A percentile compares a stretch with the other conserved stretches of the same genome.
Evolutionary conservation across 2,888 invertebrate genomes (phyloP).

Genomic region (Andrena camellia): DNA sequence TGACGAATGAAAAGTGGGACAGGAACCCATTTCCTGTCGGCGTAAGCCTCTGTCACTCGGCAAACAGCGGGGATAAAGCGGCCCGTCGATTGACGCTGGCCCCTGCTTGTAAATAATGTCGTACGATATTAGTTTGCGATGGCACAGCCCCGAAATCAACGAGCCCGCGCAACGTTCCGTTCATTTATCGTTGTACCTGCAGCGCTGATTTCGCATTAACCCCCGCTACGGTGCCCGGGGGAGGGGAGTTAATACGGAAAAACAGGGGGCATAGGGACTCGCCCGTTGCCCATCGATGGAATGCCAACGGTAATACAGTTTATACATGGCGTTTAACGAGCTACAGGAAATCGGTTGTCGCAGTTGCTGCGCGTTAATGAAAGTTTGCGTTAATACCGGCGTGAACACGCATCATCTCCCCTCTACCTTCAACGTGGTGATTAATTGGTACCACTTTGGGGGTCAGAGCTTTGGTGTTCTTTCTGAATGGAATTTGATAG

Average conservation of each 20-base stretch:
- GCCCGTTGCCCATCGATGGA: neutral
- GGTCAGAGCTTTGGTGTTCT: too few relatives aligned
- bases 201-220: slow-evolving; percentile 43
- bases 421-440: too few relatives aligned
- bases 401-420: neutral
- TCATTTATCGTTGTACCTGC: slow-evolving; percentile 34
- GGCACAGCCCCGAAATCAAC: neutral
- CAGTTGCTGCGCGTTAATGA: slow-evolving; percentile 9
- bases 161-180: slow-evolving; percentile 5
- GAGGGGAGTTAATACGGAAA: slow-evolving; percentile 22
- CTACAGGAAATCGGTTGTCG: slow-evolving; percentile 26
- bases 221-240: neutral
- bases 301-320: slow-evolving; percentile 27
- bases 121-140: slow-evolving; percentile 51
- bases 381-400: neutral
- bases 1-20: slow-evolving; percentile 74
- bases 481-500: too few relatives aligned
- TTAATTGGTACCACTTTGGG: too few relatives aligned
- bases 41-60: slow-evolving; percentile 57
- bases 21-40: slow-evolving; percentile 61
- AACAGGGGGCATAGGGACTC: slow-evolving; percentile 25
- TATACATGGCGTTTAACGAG: slow-evolving; percentile 20
- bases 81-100: slow-evolving; percentile 33
- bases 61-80: slow-evolving; percentile 50
- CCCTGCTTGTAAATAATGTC: slow-evolving; percentile 47